These are phyloP conservation scores for Drepana falcataria DNA, from an alignment of 2,888 invertebrate species.

Conservation along the genomic window DNA sequence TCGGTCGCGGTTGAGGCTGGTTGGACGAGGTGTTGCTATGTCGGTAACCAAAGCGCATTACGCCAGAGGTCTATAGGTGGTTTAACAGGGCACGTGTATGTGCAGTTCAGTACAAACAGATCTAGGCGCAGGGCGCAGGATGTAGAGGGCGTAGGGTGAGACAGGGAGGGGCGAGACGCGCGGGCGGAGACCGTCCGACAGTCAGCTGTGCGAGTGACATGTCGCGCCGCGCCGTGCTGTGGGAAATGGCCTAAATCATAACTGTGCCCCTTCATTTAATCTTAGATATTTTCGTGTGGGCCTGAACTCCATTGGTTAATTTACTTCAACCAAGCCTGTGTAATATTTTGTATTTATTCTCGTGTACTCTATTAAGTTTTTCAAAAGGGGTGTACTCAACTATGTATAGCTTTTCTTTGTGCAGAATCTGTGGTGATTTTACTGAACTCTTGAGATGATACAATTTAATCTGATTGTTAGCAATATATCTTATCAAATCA, in stretches of 20 bases:
- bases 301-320: too few species aligned
- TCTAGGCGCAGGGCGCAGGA: constrained; percentile 47
- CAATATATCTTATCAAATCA: neutral
- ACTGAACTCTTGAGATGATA: constrained; percentile 5
- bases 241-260: constrained; percentile 65
- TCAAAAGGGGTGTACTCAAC: too few species aligned
- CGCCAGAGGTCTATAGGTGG: constrained; percentile 4
- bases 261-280: constrained; percentile 46
- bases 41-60: constrained; percentile 15
- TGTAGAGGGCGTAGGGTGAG: constrained; percentile 31
- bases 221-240: constrained; percentile 50
- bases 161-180: constrained; percentile 32
- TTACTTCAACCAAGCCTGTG: too few species aligned
- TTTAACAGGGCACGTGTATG: constrained; percentile 29
- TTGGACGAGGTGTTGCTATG: neutral
- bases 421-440: constrained; percentile 7
- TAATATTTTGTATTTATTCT: too few species aligned
- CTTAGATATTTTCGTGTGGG: constrained; percentile 12
- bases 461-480: constrained; percentile 13
- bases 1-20: neutral
- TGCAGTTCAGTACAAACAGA: constrained; percentile 31
- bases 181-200: constrained; percentile 50
- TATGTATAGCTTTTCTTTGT: constrained; percentile 6
- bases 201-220: constrained; percentile 75
- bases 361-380: too few species aligned